phyloP scores from a whole-genome alignment of 2,113 vertebrate genomes.

The Coregonus clupeaformis region DNA sequence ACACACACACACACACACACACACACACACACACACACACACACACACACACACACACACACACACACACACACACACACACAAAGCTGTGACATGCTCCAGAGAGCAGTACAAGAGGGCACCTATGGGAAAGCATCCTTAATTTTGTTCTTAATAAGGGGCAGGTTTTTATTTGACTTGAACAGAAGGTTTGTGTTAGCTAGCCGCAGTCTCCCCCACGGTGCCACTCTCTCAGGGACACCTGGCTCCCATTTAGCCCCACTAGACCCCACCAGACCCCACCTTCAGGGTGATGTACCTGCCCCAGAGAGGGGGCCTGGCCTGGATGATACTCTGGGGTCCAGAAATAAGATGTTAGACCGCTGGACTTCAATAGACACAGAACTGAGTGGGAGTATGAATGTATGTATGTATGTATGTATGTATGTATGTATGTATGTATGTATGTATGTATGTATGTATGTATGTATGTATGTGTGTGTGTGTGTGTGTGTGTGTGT shows the following conservation, averaged over 20 bases:
- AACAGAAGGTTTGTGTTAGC: constrained; percentile 69
- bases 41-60: not conserved
- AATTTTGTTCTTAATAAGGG: constrained; percentile 58
- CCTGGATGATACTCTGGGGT: constrained; percentile 5
- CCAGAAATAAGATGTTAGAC: constrained; percentile 6
- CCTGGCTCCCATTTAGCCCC: constrained; percentile 56
- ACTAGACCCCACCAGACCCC: constrained; percentile 36
- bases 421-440: too few species aligned
- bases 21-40: not conserved
- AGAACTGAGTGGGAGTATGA: constrained; percentile 10
- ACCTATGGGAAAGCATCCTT: constrained; percentile 53
- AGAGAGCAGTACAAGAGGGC: constrained; percentile 41
- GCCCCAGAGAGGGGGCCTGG: constrained; percentile 15
- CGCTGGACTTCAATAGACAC: not conserved
- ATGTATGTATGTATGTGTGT: too few species aligned
- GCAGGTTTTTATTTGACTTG: constrained; percentile 60
- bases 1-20: not conserved
- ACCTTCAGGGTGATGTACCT: constrained; percentile 26
- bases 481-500: not conserved
- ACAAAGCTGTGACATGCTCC: constrained; percentile 20
- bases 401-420: too few species aligned
- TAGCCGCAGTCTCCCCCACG: constrained; percentile 29
- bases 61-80: constrained; percentile 24
- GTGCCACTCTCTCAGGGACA: constrained; percentile 31
- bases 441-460: too few species aligned